Percentiles rank a stretch among this genome's conserved stretches.
phyloP scores from a whole-genome alignment of 2,888 invertebrate genomes.

The Orthonychiurus folsomi region DNA sequence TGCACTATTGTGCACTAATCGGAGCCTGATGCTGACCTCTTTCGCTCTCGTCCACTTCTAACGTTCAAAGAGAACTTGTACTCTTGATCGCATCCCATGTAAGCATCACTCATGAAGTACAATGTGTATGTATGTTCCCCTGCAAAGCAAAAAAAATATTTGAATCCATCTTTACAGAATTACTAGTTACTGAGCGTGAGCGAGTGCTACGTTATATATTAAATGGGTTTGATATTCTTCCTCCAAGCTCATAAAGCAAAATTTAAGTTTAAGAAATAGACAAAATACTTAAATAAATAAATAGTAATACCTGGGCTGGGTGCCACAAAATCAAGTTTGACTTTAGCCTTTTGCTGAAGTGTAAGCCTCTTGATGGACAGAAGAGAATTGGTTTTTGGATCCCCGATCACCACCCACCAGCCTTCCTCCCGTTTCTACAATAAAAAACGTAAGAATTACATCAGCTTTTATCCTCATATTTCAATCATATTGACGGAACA shows the following conservation, averaged over 20 bases:
- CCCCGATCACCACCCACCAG: slow-evolving; percentile 97
- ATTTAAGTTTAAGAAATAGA: slow-evolving; percentile 16
- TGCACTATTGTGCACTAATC: too few relatives aligned
- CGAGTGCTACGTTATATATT: background rate
- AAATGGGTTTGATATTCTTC: background rate
- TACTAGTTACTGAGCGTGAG: background rate
- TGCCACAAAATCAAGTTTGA: slow-evolving; percentile 83
- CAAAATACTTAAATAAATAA: too few relatives aligned
- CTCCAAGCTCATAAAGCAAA: too few relatives aligned
- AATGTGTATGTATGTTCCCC: slow-evolving; percentile 85
- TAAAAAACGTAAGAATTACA: too few relatives aligned
- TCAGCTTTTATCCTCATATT: too few relatives aligned
- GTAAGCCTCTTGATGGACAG: slow-evolving; percentile 94
- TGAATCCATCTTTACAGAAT: background rate
- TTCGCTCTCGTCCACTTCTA: slow-evolving; percentile 43
- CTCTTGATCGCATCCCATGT: slow-evolving; percentile 98
- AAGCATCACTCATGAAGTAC: slow-evolving; percentile 99
- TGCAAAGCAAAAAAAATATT: too few relatives aligned
- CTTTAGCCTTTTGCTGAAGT: slow-evolving; percentile 82
- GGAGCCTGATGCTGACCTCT: slow-evolving; percentile 18
- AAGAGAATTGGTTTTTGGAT: slow-evolving; percentile 84
- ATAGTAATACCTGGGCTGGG: slow-evolving; percentile 66
- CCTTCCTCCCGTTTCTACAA: slow-evolving; percentile 52
- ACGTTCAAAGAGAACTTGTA: slow-evolving; percentile 85
- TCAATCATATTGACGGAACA: too few relatives aligned